Percentiles rank a stretch among this genome's conserved stretches.
These are phyloP conservation scores for Cynoglossus semilaevis DNA, from an alignment of 2,113 vertebrate species.

Conservation along the genomic window DNA sequence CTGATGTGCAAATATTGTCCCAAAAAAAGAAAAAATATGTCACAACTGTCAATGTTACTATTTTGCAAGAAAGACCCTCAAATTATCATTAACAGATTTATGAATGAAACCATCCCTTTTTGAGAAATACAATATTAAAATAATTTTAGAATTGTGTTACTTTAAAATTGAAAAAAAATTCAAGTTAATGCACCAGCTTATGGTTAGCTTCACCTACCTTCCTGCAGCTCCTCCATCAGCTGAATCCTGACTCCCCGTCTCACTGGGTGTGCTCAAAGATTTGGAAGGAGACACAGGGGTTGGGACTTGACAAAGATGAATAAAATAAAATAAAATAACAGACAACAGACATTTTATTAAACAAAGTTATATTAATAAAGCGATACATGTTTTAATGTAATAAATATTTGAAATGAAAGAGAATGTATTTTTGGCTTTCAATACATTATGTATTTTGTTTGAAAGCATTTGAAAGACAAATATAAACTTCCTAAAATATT, in stretches of 20 bases:
- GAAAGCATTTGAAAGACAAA: background rate
- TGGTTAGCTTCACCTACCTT: slow-evolving; percentile 78
- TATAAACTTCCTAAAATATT: slow-evolving; percentile 30
- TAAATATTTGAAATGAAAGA: slow-evolving; percentile 53
- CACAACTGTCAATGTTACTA: slow-evolving; percentile 10
- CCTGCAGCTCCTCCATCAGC: slow-evolving; percentile 85
- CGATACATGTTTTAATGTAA: slow-evolving; percentile 29
- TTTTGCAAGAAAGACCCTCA: background rate
- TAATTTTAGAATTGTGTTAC: too few species aligned
- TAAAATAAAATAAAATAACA: slow-evolving; percentile 73
- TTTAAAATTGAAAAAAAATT: too few species aligned
- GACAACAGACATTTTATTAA: slow-evolving; percentile 68
- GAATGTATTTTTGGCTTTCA: slow-evolving; percentile 70
- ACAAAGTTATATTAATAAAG: slow-evolving; percentile 40
- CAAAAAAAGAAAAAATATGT: slow-evolving; percentile 41
- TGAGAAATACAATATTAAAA: too few species aligned
- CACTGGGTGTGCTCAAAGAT: slow-evolving; percentile 98
- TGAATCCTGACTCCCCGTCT: slow-evolving; percentile 95
- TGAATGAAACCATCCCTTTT: too few species aligned
- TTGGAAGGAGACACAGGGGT: slow-evolving; percentile 97
- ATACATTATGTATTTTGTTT: slow-evolving; percentile 42
- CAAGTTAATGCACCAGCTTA: too few species aligned
- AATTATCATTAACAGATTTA: too few species aligned
- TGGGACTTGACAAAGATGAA: slow-evolving; percentile 89
- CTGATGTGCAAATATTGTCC: slow-evolving; percentile 53